Base-by-base conservation (phyloP, 2,113 vertebrate genomes). In the Paralichthys olivaceus region DNA sequence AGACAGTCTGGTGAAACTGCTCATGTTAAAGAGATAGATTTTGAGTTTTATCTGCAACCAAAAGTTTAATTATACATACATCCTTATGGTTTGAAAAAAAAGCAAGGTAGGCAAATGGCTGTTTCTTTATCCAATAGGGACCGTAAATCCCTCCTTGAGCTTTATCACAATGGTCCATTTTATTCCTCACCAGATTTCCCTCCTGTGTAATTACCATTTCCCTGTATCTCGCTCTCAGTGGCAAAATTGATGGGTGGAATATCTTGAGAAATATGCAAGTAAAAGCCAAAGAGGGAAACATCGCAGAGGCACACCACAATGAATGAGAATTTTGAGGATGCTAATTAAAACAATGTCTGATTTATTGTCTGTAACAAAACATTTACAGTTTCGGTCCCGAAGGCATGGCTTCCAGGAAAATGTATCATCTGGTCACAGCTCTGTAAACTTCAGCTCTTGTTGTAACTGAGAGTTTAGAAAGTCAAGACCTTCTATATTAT, bases 311-410 rank as follows among this genome's bases (percentile, higher is more conserved):
- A 28, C 68, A 83, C 88, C 90, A 77, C 87, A 91, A 86, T 80
- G 87, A 85, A 87, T 77, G 81, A 75, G 84, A 89, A 89, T 85
- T 80, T 79, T 51, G 79, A 89, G 66, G 75, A 88, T 75, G 75
- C 79, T 89, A 90, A 93, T 88, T 86, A 89, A n/a, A 91, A 87
- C 84, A 91, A 89, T 88, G 77, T 71, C 20, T 91, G 90, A 92
- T 91, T 92, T 93, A 91, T 75, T 64, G 80, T 57, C 80, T 62
- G 84, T 84, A 89, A 87, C 70, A 84, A 88, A 83, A 86, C 78
- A 80, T 72, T 84, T 83, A 84, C 69, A 72, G 83, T 77, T 90
- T 84, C 47, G 34, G 53, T 71, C 72, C 86, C 75, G 77, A 75
- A 88, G 67, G 82, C 77, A 75, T 69, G 67, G 76, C 77, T 87